Conservation (phyloP, 2,888 invertebrate genomes). For the Willowsia nigromaculata region DNA sequence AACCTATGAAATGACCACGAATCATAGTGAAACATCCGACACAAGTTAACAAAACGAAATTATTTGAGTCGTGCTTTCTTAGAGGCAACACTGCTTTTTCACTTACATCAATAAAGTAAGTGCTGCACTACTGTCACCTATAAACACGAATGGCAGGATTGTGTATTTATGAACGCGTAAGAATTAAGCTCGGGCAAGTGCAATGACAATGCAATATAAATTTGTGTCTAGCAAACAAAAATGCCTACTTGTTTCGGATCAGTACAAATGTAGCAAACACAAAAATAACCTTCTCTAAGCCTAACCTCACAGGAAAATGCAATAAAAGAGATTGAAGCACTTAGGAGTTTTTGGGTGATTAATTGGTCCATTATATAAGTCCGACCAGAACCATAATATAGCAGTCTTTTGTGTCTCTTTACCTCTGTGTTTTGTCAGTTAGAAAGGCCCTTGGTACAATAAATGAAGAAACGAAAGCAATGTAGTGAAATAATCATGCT, state of each 20-base stretch:
- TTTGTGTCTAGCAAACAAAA: neutral
- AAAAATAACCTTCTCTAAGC: neutral
- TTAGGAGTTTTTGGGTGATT: conserved; percentile 72
- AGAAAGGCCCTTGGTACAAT: too few relatives aligned
- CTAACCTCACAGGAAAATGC: neutral
- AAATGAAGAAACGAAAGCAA: neutral
- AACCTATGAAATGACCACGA: too few relatives aligned
- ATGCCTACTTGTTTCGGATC: neutral
- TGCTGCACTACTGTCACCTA: too few relatives aligned
- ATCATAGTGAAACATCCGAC: too few relatives aligned
- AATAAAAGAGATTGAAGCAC: conserved; percentile 62
- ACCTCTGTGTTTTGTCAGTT: too few relatives aligned
- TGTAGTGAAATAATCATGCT: conserved; percentile 17
- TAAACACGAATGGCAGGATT: too few relatives aligned
- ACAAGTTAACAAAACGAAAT: too few relatives aligned
- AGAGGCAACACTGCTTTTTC: too few relatives aligned
- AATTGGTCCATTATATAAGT: conserved; percentile 74
- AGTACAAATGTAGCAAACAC: neutral
- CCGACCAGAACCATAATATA: neutral
- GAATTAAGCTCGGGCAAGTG: neutral
- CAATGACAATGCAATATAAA: neutral
- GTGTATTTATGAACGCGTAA: neutral
- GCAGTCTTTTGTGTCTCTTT: neutral
- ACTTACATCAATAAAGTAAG: too few relatives aligned
- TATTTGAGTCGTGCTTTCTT: too few relatives aligned